Evolutionary conservation across 2,113 vertebrate species (phyloP).

Genomic region (Phoxinus phoxinus): DNA sequence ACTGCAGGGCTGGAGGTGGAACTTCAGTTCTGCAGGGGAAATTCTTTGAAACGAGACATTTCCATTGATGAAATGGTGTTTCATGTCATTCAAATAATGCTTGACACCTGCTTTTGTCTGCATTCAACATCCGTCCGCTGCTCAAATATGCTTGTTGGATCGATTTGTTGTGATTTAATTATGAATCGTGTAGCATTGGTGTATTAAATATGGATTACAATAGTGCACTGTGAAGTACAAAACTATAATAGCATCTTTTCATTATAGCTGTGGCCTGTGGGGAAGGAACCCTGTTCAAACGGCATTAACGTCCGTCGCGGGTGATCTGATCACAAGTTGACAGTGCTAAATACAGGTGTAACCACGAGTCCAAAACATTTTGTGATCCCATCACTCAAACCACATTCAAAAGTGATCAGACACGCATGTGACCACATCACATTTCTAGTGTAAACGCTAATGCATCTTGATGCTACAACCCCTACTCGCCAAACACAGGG

Average conservation of each 20-base stretch:
- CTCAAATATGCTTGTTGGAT: background rate
- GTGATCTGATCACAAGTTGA: slow-evolving; percentile 18
- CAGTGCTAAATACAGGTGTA: slow-evolving; percentile 9
- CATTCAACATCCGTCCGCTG: background rate
- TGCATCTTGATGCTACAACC: background rate
- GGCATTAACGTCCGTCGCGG: background rate
- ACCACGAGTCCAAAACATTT: background rate
- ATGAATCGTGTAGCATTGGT: background rate
- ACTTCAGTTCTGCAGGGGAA: background rate
- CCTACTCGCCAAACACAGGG: background rate
- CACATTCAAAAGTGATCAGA: background rate
- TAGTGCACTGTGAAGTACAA: background rate
- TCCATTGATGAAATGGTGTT: slow-evolving; percentile 2
- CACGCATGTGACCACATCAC: background rate
- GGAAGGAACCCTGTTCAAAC: background rate
- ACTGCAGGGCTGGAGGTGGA: background rate
- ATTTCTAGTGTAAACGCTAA: background rate
- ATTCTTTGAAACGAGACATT: background rate
- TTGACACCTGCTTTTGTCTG: background rate
- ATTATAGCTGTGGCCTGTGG: background rate
- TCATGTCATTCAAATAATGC: background rate
- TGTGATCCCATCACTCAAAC: slow-evolving; percentile 23
- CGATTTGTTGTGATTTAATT: background rate
- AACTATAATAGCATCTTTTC: background rate
- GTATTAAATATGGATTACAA: background rate